A percentile compares a stretch with the other conserved stretches of the same genome.
Conservation (phyloP, 2,888 invertebrate species). For the Parasteatoda lunata region DNA sequence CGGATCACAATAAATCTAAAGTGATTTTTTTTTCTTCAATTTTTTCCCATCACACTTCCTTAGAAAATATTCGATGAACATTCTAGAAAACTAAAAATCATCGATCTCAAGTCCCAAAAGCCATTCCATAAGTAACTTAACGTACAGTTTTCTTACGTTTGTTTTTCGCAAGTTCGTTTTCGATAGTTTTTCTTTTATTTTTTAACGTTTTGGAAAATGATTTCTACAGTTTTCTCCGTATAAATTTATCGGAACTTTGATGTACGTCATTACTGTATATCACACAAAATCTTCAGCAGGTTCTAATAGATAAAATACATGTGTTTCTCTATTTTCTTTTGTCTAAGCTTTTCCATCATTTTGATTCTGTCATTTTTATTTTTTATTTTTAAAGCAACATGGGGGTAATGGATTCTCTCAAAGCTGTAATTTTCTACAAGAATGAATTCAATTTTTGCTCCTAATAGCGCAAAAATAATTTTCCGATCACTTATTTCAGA, state of each 20-base stretch:
- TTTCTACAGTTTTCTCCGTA: conserved; percentile 58
- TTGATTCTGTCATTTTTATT: conserved; percentile 19
- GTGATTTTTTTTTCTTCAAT: conserved; percentile 15
- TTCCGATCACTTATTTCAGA: neutral
- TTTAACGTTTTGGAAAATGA: conserved; percentile 50
- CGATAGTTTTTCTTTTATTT: conserved; percentile 52
- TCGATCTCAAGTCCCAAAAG: conserved; percentile 58
- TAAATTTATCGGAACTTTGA: conserved; percentile 57
- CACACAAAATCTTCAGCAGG: conserved; percentile 49
- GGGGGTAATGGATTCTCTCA: conserved; percentile 42
- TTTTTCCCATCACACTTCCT: conserved; percentile 3
- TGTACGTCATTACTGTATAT: conserved; percentile 57
- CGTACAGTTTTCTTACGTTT: conserved; percentile 47
- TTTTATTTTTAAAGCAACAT: conserved; percentile 40
- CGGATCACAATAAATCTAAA: conserved; percentile 61
- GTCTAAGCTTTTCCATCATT: conserved; percentile 35
- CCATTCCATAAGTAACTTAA: conserved; percentile 61
- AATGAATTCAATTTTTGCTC: neutral
- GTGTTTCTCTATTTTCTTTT: conserved; percentile 27
- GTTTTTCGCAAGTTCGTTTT: conserved; percentile 63
- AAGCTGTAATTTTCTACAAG: conserved; percentile 31
- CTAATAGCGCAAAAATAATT: neutral
- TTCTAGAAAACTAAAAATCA: conserved; percentile 58
- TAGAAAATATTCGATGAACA: conserved; percentile 50
- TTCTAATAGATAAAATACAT: conserved; percentile 62